These are phyloP conservation scores for Thymallus thymallus DNA, from an alignment of 2,113 vertebrate genomes.

Conservation along the genomic window DNA sequence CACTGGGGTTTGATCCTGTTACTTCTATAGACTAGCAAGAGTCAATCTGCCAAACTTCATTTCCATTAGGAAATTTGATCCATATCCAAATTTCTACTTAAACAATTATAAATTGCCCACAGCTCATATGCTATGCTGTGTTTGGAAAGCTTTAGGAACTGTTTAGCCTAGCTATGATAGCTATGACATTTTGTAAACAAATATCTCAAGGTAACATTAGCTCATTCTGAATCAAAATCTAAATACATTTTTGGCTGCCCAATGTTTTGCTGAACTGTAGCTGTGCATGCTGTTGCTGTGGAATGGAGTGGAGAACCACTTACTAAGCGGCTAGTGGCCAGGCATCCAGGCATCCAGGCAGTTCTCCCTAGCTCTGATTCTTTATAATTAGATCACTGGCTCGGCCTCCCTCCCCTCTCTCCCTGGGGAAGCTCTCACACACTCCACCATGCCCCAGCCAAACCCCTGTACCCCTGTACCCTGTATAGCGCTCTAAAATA, in stretches of 20 bases:
- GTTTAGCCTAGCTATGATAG: background rate
- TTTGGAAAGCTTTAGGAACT: background rate
- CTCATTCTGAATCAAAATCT: no score
- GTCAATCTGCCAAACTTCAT: background rate
- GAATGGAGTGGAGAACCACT: conserved; percentile 21
- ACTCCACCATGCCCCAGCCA: background rate
- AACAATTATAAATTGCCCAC: background rate
- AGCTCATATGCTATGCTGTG: background rate
- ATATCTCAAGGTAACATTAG: no score
- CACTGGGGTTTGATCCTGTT: conserved; percentile 19
- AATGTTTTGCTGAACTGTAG: conserved; percentile 22
- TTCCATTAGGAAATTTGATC: background rate
- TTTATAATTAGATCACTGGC: conserved; percentile 63
- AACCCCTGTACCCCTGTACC: background rate
- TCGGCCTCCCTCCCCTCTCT: conserved; percentile 40
- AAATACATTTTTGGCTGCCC: background rate
- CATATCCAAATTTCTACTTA: background rate
- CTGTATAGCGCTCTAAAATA: conserved; percentile 9
- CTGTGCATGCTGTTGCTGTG: conserved; percentile 38
- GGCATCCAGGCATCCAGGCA: conserved; percentile 20
- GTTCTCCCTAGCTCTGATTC: conserved; percentile 49
- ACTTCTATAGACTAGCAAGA: background rate
- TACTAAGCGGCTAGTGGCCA: conserved; percentile 48
- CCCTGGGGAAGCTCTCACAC: conserved; percentile 41
- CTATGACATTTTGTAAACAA: background rate